phyloP scores from a whole-genome alignment of 2,888 invertebrate genomes.

The Tyria jacobaeae region DNA sequence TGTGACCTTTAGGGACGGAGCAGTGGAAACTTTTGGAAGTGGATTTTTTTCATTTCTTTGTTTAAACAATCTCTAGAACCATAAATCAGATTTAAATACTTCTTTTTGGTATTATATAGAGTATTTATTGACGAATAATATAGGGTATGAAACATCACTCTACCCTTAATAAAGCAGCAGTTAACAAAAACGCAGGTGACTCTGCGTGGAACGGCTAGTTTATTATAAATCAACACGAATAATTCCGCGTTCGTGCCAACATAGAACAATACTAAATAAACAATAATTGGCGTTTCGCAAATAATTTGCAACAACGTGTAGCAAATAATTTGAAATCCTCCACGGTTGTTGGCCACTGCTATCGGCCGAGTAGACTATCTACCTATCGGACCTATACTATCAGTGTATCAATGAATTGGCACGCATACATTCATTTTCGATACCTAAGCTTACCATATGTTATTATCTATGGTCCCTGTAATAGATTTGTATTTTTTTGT shows the following conservation, averaged over 20 bases:
- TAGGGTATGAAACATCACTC: no score
- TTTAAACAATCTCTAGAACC: no score
- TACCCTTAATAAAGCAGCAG: no score
- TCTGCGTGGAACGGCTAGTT: no score
- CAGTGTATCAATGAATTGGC: background rate
- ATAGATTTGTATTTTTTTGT: background rate
- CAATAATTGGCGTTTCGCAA: slow-evolving; percentile 10
- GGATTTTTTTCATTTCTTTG: no score
- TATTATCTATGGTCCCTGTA: background rate
- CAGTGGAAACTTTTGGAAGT: no score
- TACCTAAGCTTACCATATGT: background rate
- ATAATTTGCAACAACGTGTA: slow-evolving; percentile 6
- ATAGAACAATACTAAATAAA: background rate
- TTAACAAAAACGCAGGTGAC: no score
- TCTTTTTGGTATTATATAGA: no score
- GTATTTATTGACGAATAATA: no score
- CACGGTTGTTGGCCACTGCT: slow-evolving; percentile 1
- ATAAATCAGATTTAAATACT: no score
- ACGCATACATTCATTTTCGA: background rate
- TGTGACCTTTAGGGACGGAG: no score
- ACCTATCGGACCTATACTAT: background rate
- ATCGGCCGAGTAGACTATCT: slow-evolving; percentile 7
- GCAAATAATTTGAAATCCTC: slow-evolving; percentile 2
- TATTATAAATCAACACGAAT: slow-evolving; percentile 1
- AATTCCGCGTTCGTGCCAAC: slow-evolving; percentile 10